These are phyloP conservation scores for Piaya cayana DNA, from an alignment of 2,113 vertebrate genomes.

Conservation along the genomic window DNA sequence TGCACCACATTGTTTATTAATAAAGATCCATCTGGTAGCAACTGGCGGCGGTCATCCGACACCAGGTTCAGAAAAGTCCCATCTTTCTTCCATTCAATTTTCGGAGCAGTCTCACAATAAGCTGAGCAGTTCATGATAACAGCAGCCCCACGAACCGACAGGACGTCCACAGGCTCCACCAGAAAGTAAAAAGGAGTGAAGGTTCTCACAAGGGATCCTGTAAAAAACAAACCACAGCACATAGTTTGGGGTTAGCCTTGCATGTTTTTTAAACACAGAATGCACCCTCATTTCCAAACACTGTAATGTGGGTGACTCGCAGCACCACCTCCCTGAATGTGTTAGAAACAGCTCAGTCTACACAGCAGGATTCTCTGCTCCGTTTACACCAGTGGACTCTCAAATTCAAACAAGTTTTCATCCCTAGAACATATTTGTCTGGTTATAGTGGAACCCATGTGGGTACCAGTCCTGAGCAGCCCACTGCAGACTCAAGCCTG, in stretches of 20 bases:
- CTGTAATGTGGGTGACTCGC: rapidly evolving
- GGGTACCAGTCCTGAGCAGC: not conserved
- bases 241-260: not conserved
- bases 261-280: rapidly evolving
- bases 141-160: slow-evolving; percentile 83
- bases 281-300: rapidly evolving
- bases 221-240: not conserved
- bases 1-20: slow-evolving; percentile 89
- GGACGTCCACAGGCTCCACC: slow-evolving; percentile 86
- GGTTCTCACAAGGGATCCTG: slow-evolving; percentile 82
- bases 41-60: slow-evolving; percentile 88
- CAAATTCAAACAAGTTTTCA: not conserved
- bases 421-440: not conserved
- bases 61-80: slow-evolving; percentile 89
- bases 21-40: slow-evolving; percentile 90
- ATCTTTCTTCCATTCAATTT: slow-evolving; percentile 95
- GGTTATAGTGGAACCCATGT: not conserved
- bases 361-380: rapidly evolving
- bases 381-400: not conserved
- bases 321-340: rapidly evolving
- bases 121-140: slow-evolving; percentile 92
- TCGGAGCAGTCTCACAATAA: slow-evolving; percentile 79
- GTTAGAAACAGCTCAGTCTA: no score
- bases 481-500: not conserved
- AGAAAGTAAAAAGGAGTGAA: slow-evolving; percentile 94